A percentile compares a stretch with the other conserved stretches of the same genome.
Evolutionary conservation across 2,113 vertebrate genomes (phyloP).

Genomic region (Salvelinus alpinus): DNA sequence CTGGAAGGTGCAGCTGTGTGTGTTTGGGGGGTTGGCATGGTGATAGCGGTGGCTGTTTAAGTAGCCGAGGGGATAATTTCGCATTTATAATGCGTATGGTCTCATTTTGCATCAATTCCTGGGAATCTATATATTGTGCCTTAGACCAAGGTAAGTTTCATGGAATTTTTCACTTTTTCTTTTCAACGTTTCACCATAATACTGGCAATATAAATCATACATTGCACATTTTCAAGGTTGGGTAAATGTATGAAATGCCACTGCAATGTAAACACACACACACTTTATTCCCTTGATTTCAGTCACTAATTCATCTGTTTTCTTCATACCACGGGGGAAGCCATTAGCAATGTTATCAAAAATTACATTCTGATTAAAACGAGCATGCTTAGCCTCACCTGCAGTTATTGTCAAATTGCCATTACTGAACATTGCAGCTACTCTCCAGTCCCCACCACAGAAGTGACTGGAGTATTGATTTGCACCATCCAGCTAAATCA

Average conservation of each 20-base stretch:
- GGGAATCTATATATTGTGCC: background rate
- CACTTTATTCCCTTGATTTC: constrained; percentile 6
- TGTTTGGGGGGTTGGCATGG: background rate
- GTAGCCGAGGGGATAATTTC: background rate
- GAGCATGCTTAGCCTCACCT: constrained; percentile 13
- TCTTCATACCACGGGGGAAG: constrained; percentile 14
- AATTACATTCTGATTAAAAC: constrained; percentile 39
- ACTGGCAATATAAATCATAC: background rate
- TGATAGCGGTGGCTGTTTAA: background rate
- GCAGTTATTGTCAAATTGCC: constrained; percentile 33
- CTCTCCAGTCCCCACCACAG: background rate
- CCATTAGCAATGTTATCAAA: constrained; percentile 34
- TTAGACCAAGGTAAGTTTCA: background rate
- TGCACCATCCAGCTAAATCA: constrained; percentile 21
- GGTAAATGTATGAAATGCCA: background rate
- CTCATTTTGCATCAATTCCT: background rate
- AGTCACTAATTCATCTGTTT: constrained; percentile 31
- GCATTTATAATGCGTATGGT: background rate
- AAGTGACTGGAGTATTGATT: constrained; percentile 25
- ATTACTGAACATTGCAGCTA: constrained; percentile 7
- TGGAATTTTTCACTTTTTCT: background rate
- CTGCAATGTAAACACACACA: background rate
- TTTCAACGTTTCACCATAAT: background rate
- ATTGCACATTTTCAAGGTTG: constrained; percentile 11
- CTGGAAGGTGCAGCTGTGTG: background rate